Evolutionary conservation across 2,888 invertebrate genomes (phyloP).

Genomic region (Lepeophtheirus nordmannii): DNA sequence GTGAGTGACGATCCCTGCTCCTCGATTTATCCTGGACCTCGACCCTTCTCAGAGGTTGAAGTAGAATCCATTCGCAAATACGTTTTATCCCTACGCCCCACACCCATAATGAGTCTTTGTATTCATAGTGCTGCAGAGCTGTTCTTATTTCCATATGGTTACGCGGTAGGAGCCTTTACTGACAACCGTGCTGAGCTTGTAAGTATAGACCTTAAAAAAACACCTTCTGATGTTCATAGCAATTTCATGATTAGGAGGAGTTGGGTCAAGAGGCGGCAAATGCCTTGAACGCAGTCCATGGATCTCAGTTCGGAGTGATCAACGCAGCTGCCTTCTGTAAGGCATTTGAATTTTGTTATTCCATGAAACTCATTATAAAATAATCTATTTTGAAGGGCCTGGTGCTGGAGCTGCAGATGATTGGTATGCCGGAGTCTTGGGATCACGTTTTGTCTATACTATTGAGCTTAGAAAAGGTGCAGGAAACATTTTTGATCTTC

Average conservation of each 20-base stretch:
- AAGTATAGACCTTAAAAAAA: neutral
- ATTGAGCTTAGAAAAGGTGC: slow-evolving; percentile 56
- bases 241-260: slow-evolving; percentile 32
- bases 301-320: slow-evolving; percentile 45
- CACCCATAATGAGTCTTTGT: slow-evolving; percentile 3
- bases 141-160: slow-evolving; percentile 28
- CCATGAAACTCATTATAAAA: neutral
- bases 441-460: slow-evolving; percentile 56
- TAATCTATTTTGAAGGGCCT: slow-evolving; percentile 32
- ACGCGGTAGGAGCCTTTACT: slow-evolving; percentile 24
- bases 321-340: slow-evolving; percentile 30
- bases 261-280: slow-evolving; percentile 47
- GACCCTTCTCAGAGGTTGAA: slow-evolving; percentile 28
- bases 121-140: slow-evolving; percentile 15
- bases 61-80: slow-evolving; percentile 31
- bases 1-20: slow-evolving; percentile 23
- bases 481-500: slow-evolving; percentile 56
- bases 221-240: neutral
- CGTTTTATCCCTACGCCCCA: neutral
- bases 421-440: slow-evolving; percentile 57
- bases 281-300: slow-evolving; percentile 46
- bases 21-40: slow-evolving; percentile 27
- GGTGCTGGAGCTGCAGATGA: slow-evolving; percentile 55
- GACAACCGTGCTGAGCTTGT: slow-evolving; percentile 27
- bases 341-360: slow-evolving; percentile 16